Conservation (phyloP, 1,140 invertebrate species). For the Teleopsis dalmanni region DNA sequence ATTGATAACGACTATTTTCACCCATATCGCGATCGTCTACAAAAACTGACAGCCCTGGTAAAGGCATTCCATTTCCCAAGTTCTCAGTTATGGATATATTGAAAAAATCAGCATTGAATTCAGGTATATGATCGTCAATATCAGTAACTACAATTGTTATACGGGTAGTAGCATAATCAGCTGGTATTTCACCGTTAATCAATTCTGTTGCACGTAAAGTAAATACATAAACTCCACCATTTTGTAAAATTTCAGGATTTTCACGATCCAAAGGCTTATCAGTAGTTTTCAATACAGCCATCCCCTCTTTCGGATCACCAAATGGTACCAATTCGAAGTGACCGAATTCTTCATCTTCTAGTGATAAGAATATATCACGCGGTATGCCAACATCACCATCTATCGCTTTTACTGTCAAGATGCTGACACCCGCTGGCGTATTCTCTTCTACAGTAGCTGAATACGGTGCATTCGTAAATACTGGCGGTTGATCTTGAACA, state of each 20-base stretch:
- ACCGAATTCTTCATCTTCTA: conserved; percentile 59
- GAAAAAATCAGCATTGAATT: conserved; percentile 63
- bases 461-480: conserved; percentile 70
- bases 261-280: conserved; percentile 64
- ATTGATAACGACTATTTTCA: conserved; percentile 64
- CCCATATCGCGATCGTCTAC: conserved; percentile 69
- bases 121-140: conserved; percentile 72
- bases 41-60: conserved; percentile 65
- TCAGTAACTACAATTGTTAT: conserved; percentile 76
- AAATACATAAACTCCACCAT: conserved; percentile 72
- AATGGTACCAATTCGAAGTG: conserved; percentile 59
- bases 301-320: conserved; percentile 46
- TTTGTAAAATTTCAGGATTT: conserved; percentile 61
- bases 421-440: conserved; percentile 51
- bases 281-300: conserved; percentile 55
- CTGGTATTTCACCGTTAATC: conserved; percentile 61
- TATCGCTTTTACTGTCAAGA: conserved; percentile 61
- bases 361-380: conserved; percentile 54
- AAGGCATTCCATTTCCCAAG: conserved; percentile 58
- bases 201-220: conserved; percentile 64
- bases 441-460: conserved; percentile 69
- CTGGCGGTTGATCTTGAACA: conserved; percentile 72
- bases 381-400: conserved; percentile 72
- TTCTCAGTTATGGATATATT: conserved; percentile 69
- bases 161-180: conserved; percentile 57